phyloP scores from a whole-genome alignment of 92 coral and sea anemone species.

The Palythoa caribaeorum region DNA sequence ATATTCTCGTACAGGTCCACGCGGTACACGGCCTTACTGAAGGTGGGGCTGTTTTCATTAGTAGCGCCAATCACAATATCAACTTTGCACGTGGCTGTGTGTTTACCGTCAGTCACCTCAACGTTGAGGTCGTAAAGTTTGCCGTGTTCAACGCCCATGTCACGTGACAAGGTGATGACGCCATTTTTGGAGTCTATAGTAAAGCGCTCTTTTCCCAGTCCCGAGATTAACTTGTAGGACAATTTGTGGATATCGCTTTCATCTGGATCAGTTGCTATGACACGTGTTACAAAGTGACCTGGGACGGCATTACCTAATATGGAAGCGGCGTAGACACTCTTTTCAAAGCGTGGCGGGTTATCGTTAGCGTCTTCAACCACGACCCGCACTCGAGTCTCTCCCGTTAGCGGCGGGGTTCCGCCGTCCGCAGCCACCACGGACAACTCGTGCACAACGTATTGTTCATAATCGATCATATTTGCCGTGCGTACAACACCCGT shows the following conservation, averaged over 20 bases:
- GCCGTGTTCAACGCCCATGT: slow-evolving; percentile 85
- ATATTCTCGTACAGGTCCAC: slow-evolving; percentile 90
- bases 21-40: slow-evolving; percentile 75
- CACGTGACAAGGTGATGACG: slow-evolving; percentile 87
- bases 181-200: slow-evolving; percentile 80
- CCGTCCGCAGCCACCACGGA: slow-evolving; percentile 83
- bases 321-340: slow-evolving; percentile 85
- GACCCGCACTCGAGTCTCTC: slow-evolving; percentile 86
- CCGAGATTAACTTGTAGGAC: slow-evolving; percentile 78
- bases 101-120: slow-evolving; percentile 82
- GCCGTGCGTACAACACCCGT: slow-evolving; percentile 78
- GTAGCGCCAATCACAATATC: slow-evolving; percentile 94
- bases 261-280: slow-evolving; percentile 93
- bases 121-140: slow-evolving; percentile 82
- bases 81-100: slow-evolving; percentile 74
- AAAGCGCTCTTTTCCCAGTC: slow-evolving; percentile 79
- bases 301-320: slow-evolving; percentile 95
- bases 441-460: slow-evolving; percentile 81
- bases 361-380: slow-evolving; percentile 92
- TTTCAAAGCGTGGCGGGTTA: slow-evolving; percentile 90
- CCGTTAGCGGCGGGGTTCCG: slow-evolving; percentile 89
- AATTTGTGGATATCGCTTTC: slow-evolving; percentile 81
- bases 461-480: slow-evolving; percentile 85
- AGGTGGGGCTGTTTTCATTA: slow-evolving; percentile 92
- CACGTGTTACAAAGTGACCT: slow-evolving; percentile 93